Evolutionary conservation across 2,888 invertebrate species (phyloP).

Genomic region (Scelioninae gen. 1): DNA sequence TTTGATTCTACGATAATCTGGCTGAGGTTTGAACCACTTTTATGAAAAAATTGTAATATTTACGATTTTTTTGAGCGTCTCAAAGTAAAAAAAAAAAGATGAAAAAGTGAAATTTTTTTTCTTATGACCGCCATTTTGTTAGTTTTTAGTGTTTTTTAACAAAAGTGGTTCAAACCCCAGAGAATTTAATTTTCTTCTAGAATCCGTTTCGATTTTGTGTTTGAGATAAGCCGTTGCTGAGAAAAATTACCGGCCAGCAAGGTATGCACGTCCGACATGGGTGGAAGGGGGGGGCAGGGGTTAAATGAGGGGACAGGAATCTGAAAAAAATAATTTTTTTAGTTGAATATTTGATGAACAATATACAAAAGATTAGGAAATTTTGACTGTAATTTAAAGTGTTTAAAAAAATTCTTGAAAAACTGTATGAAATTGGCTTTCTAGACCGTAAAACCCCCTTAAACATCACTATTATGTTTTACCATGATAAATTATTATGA

Average conservation of each 20-base stretch:
- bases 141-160: too few relatives aligned
- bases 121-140: too few relatives aligned
- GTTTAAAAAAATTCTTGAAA: background rate
- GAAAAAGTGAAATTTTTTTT: too few relatives aligned
- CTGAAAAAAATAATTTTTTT: conserved; percentile 1
- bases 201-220: background rate
- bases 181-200: background rate
- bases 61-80: too few relatives aligned
- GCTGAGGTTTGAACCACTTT: conserved; percentile 17
- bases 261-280: background rate
- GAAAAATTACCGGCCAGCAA: conserved; percentile 17
- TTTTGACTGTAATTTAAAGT: background rate
- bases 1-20: background rate
- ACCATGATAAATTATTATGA: too few relatives aligned
- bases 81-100: too few relatives aligned
- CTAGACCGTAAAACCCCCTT: background rate
- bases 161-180: background rate
- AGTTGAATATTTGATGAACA: conserved; percentile 9
- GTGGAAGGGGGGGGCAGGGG: conserved; percentile 7
- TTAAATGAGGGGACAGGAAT: conserved; percentile 3
- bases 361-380: background rate
- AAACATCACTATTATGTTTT: too few relatives aligned
- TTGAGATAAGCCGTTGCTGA: background rate
- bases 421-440: background rate
- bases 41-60: background rate